These are phyloP conservation scores for Chamaedrilus cognettii DNA, from an alignment of 2,888 invertebrate genomes.

Conservation along the genomic window DNA sequence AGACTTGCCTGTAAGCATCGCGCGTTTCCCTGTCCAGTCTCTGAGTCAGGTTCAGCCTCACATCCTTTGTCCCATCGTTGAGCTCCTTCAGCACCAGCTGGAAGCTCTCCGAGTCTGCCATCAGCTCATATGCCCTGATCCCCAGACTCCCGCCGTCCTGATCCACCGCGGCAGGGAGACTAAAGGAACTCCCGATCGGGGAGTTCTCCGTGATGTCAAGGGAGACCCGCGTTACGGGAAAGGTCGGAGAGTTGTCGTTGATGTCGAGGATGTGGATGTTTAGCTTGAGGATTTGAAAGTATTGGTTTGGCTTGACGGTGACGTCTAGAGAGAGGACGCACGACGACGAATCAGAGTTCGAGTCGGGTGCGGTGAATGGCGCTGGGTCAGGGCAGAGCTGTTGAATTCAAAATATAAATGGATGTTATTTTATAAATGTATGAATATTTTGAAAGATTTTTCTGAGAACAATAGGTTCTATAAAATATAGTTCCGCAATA, in stretches of 20 bases:
- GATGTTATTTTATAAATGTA: no score
- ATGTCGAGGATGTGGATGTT: slow-evolving; percentile 26
- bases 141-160: slow-evolving; percentile 28
- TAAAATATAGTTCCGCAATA: no score
- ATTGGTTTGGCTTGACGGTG: slow-evolving; percentile 5
- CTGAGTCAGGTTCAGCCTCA: slow-evolving; percentile 13
- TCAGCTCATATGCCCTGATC: slow-evolving; percentile 26
- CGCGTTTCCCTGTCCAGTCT: slow-evolving; percentile 19
- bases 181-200: slow-evolving; percentile 15
- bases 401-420: no score
- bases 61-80: slow-evolving; percentile 52
- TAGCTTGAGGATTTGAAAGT: slow-evolving; percentile 26
- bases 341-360: no score
- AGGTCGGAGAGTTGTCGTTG: slow-evolving; percentile 31
- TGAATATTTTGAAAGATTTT: no score
- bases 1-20: slow-evolving; percentile 7
- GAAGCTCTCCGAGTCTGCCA: slow-evolving; percentile 21
- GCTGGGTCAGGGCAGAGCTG: neutral
- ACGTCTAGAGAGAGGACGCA: slow-evolving; percentile 5
- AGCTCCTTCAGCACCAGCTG: slow-evolving; percentile 25
- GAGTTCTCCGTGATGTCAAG: slow-evolving; percentile 25
- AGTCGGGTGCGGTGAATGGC: neutral
- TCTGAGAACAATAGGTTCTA: no score
- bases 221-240: slow-evolving; percentile 9
- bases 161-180: slow-evolving; percentile 29